Conservation (phyloP, 1,140 invertebrate species). For the Dendrolimus kikuchii region DNA sequence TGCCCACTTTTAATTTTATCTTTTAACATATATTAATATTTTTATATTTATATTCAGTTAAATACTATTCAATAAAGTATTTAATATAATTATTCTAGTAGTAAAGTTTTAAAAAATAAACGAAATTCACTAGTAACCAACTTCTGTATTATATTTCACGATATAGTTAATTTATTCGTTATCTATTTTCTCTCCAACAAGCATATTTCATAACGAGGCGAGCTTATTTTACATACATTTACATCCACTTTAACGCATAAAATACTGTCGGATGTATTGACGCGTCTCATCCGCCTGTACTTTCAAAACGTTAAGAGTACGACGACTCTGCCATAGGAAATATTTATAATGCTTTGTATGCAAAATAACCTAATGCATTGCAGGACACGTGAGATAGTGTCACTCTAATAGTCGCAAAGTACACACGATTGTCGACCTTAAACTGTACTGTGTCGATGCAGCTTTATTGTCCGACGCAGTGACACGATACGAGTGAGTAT, state of each 20-base stretch:
- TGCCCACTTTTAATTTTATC: no score
- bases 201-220: slow-evolving; percentile 49
- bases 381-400: slow-evolving; percentile 27
- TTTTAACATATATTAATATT: no score
- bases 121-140: not conserved
- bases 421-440: slow-evolving; percentile 44
- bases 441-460: slow-evolving; percentile 16
- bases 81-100: no score
- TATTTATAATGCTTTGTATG: slow-evolving; percentile 70
- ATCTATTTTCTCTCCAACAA: slow-evolving; percentile 25
- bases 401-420: slow-evolving; percentile 27
- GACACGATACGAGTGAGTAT: slow-evolving; percentile 17
- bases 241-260: slow-evolving; percentile 46
- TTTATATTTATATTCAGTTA: no score
- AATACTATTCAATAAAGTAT: no score
- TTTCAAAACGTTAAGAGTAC: slow-evolving; percentile 50
- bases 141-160: not conserved
- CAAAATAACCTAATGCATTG: slow-evolving; percentile 55
- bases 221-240: slow-evolving; percentile 52
- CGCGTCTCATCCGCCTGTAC: slow-evolving; percentile 45
- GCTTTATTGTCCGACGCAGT: slow-evolving; percentile 16
- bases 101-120: slow-evolving; percentile 1
- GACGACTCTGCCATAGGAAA: slow-evolving; percentile 48
- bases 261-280: slow-evolving; percentile 40
- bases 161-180: slow-evolving; percentile 15